phyloP scores from a whole-genome alignment of 2,888 invertebrate genomes.

The Taenaris catops region DNA sequence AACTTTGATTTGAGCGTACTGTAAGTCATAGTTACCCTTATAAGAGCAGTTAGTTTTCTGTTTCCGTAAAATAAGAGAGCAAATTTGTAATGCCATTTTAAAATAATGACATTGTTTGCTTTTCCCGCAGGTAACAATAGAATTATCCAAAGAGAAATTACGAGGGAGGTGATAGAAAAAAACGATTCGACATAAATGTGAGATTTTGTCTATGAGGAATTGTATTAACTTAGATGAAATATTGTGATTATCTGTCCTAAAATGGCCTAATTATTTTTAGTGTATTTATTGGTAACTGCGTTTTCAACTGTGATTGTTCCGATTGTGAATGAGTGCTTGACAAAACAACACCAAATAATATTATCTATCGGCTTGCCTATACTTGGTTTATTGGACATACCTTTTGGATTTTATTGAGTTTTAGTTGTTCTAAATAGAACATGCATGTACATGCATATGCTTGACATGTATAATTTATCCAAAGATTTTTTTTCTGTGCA shows the following conservation, averaged over 20 bases:
- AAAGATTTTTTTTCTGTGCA: too few species aligned
- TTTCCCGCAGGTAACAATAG: constrained; percentile 30
- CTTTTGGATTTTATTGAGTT: too few species aligned
- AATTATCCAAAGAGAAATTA: constrained; percentile 56
- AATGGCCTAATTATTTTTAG: constrained; percentile 78
- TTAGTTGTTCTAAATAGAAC: too few species aligned
- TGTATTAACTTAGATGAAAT: constrained; percentile 58
- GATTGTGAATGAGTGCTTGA: constrained; percentile 33
- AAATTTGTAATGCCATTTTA: too few species aligned
- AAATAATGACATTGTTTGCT: too few species aligned
- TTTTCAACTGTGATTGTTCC: constrained; percentile 63
- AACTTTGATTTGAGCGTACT: too few species aligned
- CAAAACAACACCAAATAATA: constrained; percentile 24
- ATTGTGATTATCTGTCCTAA: constrained; percentile 77
- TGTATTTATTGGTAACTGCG: constrained; percentile 67
- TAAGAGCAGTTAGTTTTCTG: too few species aligned
- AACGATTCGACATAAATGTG: constrained; percentile 34
- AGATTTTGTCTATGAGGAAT: constrained; percentile 45
- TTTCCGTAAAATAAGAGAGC: too few species aligned
- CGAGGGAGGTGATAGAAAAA: constrained; percentile 36
- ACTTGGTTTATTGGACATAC: constrained; percentile 14
- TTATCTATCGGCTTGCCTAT: too few species aligned
- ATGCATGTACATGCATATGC: too few species aligned
- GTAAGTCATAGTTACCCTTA: too few species aligned
- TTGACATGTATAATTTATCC: too few species aligned